These are phyloP conservation scores for Eupsittula cactorum DNA, from an alignment of 2,113 vertebrate genomes.

Conservation along the genomic window DNA sequence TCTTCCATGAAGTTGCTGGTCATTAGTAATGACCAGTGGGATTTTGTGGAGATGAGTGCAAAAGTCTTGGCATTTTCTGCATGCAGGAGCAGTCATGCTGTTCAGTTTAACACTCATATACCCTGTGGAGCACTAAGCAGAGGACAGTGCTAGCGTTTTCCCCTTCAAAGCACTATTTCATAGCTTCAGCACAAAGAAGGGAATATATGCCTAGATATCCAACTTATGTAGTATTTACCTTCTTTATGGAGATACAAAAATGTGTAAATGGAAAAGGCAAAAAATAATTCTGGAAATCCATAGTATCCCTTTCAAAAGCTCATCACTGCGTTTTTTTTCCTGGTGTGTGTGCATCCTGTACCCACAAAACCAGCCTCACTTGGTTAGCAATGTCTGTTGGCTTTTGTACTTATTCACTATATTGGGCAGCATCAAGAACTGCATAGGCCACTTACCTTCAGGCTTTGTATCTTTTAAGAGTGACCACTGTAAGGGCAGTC, in stretches of 20 bases:
- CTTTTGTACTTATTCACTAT: background rate
- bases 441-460: background rate
- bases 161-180: background rate
- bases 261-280: fast-evolving
- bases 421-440: background rate
- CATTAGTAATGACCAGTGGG: background rate
- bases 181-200: background rate
- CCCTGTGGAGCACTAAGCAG: background rate
- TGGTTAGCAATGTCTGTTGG: background rate
- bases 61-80: background rate
- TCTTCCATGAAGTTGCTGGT: background rate
- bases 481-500: background rate
- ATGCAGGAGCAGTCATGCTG: background rate
- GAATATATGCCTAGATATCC: background rate
- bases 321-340: background rate
- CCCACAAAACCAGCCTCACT: background rate
- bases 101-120: background rate
- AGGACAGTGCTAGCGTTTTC: fast-evolving
- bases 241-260: background rate
- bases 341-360: background rate
- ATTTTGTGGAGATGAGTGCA: background rate
- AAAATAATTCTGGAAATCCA: background rate
- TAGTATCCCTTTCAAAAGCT: background rate
- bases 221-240: background rate
- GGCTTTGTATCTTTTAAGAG: background rate